Evolutionary conservation across 2,888 invertebrate species (phyloP).

Genomic region (Protonemura montana): DNA sequence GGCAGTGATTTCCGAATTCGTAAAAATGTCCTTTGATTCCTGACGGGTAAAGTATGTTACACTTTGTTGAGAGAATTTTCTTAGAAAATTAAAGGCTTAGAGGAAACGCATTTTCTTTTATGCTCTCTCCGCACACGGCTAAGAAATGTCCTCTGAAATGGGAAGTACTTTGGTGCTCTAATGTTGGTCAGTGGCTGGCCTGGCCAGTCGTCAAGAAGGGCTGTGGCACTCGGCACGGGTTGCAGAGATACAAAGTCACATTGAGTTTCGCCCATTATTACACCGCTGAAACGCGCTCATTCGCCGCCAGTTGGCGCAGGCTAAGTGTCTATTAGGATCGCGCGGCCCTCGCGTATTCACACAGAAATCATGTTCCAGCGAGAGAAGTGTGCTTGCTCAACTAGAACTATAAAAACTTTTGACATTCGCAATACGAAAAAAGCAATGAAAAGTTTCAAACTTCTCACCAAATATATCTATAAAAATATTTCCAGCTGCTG

Average conservation of each 20-base stretch:
- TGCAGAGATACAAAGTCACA: slow-evolving; percentile 27
- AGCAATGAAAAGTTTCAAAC: slow-evolving; percentile 32
- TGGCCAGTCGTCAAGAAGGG: slow-evolving; percentile 20
- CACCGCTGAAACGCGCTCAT: neutral
- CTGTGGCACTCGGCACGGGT: neutral
- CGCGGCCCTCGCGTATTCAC: neutral
- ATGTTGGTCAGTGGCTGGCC: slow-evolving; percentile 20
- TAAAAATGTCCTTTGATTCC: neutral
- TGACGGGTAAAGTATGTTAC: neutral
- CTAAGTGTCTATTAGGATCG: slow-evolving; percentile 33
- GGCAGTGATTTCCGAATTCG: neutral
- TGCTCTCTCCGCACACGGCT: neutral
- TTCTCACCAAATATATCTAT: neutral
- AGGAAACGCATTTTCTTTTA: slow-evolving; percentile 19
- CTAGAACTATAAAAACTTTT: neutral
- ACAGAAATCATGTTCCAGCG: neutral
- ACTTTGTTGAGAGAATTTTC: neutral
- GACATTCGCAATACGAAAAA: slow-evolving; percentile 16
- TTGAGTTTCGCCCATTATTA: slow-evolving; percentile 27
- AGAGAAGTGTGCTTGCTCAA: neutral
- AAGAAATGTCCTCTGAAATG: slow-evolving; percentile 21
- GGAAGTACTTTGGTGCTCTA: slow-evolving; percentile 7
- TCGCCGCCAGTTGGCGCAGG: slow-evolving; percentile 30
- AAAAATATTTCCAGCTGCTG: slow-evolving; percentile 27
- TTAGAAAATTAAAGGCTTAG: neutral